A percentile compares a stretch with the other conserved stretches of the same genome.
phyloP scores from a whole-genome alignment of 64 coral and sea anemone genomes.

The Actinia equina region DNA sequence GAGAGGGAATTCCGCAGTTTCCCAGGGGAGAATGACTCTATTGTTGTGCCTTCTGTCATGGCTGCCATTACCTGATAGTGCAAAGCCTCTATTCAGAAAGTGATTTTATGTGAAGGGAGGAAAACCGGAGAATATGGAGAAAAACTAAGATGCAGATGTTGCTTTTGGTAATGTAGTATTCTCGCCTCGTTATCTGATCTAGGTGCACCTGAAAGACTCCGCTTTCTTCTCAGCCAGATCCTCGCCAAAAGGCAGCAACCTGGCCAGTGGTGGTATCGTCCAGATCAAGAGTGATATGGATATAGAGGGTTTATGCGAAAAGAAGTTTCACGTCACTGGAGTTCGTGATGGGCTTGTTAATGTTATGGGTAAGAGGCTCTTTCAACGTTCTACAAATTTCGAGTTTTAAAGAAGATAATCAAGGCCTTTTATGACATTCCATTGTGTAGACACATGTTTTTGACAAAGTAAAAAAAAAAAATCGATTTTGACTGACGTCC shows the following conservation, averaged over 20 bases:
- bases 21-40: too few species aligned
- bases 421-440: too few species aligned
- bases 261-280: conserved; percentile 40
- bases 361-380: conserved; percentile 35
- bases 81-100: too few species aligned
- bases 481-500: too few species aligned
- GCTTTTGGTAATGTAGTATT: neutral
- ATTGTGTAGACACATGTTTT: too few species aligned
- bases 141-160: neutral
- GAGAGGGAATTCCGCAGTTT: too few species aligned
- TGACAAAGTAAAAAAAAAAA: too few species aligned
- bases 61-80: too few species aligned
- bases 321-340: conserved; percentile 43
- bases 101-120: too few species aligned
- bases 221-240: conserved; percentile 18
- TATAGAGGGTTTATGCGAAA: conserved; percentile 34
- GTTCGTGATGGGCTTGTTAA: conserved; percentile 31
- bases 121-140: too few species aligned
- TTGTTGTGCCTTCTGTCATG: too few species aligned
- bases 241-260: neutral
- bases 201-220: conserved; percentile 17
- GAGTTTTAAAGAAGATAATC: too few species aligned
- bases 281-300: conserved; percentile 43
- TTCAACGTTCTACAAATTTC: neutral
- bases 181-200: neutral